Evolutionary conservation across 2,888 invertebrate species (phyloP).

Genomic region (Bugulina stolonifera): DNA sequence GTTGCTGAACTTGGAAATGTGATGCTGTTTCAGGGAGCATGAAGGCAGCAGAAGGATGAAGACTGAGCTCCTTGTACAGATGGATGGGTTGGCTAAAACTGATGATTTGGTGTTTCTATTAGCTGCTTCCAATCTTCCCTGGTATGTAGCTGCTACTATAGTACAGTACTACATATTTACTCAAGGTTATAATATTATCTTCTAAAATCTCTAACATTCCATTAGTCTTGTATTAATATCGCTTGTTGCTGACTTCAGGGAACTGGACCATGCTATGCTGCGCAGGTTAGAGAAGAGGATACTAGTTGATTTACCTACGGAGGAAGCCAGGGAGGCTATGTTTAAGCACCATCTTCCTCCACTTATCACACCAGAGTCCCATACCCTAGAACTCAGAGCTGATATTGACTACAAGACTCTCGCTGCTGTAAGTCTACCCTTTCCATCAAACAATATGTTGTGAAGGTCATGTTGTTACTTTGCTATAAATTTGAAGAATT

Average conservation of each 20-base stretch:
- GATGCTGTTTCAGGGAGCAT: conserved; percentile 65
- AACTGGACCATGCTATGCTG: conserved; percentile 79
- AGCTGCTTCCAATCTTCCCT: conserved; percentile 85
- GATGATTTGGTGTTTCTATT: conserved; percentile 69
- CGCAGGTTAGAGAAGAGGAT: conserved; percentile 82
- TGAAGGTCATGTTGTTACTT: no score
- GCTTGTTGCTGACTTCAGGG: conserved; percentile 58
- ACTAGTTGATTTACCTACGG: conserved; percentile 70
- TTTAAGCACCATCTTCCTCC: conserved; percentile 59
- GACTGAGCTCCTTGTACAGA: conserved; percentile 77
- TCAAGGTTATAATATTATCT: no score
- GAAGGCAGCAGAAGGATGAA: conserved; percentile 82
- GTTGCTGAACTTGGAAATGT: no score
- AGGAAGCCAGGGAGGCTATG: conserved; percentile 63
- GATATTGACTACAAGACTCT: conserved; percentile 55
- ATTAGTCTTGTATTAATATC: no score
- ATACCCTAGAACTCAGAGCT: conserved; percentile 52
- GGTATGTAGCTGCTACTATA: conserved; percentile 61
- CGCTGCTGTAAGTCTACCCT: conserved; percentile 47
- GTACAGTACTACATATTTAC: no score
- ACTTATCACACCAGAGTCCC: conserved; percentile 46
- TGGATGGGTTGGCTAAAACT: conserved; percentile 69
- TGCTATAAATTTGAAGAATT: no score
- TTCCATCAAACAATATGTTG: no score
- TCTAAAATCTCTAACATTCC: no score